Percentiles rank a stretch among this genome's conserved stretches.
Evolutionary conservation across 2,888 invertebrate genomes (phyloP).

Genomic region (Agonopterix subpropinquella): DNA sequence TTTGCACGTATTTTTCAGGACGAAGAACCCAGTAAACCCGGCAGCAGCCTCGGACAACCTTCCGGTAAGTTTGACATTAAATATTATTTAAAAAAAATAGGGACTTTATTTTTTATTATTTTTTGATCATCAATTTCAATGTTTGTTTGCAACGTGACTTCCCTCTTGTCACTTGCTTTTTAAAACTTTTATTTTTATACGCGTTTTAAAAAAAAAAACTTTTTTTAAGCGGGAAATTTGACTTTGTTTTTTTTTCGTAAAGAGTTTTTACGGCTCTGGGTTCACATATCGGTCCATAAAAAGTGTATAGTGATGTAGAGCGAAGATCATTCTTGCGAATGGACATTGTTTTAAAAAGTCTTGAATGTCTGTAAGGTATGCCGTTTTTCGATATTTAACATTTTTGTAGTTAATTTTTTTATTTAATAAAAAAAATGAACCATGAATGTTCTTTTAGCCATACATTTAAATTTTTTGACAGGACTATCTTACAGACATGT

Average conservation of each 20-base stretch:
- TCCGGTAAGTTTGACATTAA: constrained; percentile 49
- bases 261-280: too few species aligned
- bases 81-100: neutral
- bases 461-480: constrained; percentile 18
- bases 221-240: neutral
- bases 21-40: constrained; percentile 64
- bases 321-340: constrained; percentile 67
- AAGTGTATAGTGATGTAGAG: constrained; percentile 28
- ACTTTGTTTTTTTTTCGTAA: constrained; percentile 7
- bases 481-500: constrained; percentile 72
- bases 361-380: constrained; percentile 74
- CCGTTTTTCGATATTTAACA: constrained; percentile 41
- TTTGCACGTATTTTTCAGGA: constrained; percentile 40
- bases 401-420: constrained; percentile 25
- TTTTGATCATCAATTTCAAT: constrained; percentile 36
- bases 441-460: constrained; percentile 55
- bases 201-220: neutral
- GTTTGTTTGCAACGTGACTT: constrained; percentile 71
- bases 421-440: constrained; percentile 36
- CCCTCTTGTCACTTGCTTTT: constrained; percentile 57
- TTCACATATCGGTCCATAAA: constrained; percentile 9
- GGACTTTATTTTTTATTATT: constrained; percentile 18
- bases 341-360: constrained; percentile 49
- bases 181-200: constrained; percentile 11
- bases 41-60: constrained; percentile 58